phyloP scores from a whole-genome alignment of 2,888 invertebrate species.

The Pharmacophagus antenor region DNA sequence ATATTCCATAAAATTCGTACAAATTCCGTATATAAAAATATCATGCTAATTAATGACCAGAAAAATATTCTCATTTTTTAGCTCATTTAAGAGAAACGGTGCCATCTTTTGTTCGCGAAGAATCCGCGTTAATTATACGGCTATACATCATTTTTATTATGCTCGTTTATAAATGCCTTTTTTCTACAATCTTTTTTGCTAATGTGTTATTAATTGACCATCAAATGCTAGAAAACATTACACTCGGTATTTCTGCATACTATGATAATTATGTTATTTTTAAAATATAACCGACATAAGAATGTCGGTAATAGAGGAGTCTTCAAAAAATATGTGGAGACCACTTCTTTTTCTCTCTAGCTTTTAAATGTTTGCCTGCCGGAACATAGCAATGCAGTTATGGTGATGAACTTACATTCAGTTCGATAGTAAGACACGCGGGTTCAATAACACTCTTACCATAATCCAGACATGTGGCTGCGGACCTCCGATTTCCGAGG shows the following conservation, averaged over 20 bases:
- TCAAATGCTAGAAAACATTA: background rate
- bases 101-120: constrained; percentile 27
- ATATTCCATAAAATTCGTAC: background rate
- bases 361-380: too few relatives aligned
- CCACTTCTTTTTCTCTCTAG: too few relatives aligned
- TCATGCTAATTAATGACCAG: constrained; percentile 21
- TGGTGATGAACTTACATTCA: too few relatives aligned
- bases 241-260: background rate
- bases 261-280: background rate
- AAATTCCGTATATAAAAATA: background rate
- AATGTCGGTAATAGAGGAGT: too few relatives aligned
- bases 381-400: too few relatives aligned
- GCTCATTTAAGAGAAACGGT: constrained; percentile 12
- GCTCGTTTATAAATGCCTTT: constrained; percentile 41
- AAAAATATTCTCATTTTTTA: constrained; percentile 20
- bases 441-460: too few relatives aligned
- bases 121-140: constrained; percentile 47
- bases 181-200: background rate
- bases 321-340: too few relatives aligned
- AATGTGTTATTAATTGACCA: background rate
- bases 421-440: too few relatives aligned
- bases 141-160: constrained; percentile 62
- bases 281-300: too few relatives aligned
- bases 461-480: too few relatives aligned
- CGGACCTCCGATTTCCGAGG: too few relatives aligned